Percentiles rank a stretch among this genome's conserved stretches.
phyloP scores from a whole-genome alignment of 2,888 invertebrate species.

The Apantesis nais region DNA sequence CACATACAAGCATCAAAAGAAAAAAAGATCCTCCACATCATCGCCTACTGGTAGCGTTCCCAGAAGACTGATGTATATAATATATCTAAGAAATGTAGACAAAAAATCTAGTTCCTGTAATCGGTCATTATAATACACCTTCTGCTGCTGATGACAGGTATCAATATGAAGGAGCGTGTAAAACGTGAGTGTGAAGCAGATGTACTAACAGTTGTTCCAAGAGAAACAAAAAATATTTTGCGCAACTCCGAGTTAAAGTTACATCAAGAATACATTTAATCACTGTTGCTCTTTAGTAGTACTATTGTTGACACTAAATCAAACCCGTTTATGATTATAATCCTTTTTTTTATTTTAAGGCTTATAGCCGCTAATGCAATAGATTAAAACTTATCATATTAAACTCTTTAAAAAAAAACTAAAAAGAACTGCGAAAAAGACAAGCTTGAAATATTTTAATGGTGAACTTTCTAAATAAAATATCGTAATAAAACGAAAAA shows the following conservation, averaged over 20 bases:
- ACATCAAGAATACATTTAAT: constrained; percentile 8
- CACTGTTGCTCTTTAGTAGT: constrained; percentile 2
- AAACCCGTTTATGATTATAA: constrained; percentile 4
- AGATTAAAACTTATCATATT: neutral
- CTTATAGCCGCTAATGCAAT: neutral
- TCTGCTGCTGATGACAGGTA: neutral
- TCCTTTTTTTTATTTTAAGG: neutral
- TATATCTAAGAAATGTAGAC: neutral
- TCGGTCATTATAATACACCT: neutral
- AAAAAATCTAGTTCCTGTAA: neutral
- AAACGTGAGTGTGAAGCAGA: neutral
- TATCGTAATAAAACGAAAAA: too few relatives aligned
- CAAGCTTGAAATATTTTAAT: too few relatives aligned
- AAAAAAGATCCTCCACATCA: too few relatives aligned
- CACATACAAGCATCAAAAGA: too few relatives aligned
- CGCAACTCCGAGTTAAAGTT: constrained; percentile 2
- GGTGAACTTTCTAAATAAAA: too few relatives aligned
- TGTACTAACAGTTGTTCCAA: neutral
- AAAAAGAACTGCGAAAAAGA: too few relatives aligned
- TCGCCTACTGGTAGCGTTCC: too few relatives aligned
- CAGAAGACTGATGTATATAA: neutral
- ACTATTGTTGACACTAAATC: constrained; percentile 12
- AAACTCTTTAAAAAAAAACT: neutral
- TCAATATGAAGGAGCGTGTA: constrained; percentile 7
- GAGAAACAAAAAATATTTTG: constrained; percentile 11